These are phyloP conservation scores for Plagiodera versicolora DNA, from an alignment of 2,888 invertebrate genomes.

Conservation along the genomic window DNA sequence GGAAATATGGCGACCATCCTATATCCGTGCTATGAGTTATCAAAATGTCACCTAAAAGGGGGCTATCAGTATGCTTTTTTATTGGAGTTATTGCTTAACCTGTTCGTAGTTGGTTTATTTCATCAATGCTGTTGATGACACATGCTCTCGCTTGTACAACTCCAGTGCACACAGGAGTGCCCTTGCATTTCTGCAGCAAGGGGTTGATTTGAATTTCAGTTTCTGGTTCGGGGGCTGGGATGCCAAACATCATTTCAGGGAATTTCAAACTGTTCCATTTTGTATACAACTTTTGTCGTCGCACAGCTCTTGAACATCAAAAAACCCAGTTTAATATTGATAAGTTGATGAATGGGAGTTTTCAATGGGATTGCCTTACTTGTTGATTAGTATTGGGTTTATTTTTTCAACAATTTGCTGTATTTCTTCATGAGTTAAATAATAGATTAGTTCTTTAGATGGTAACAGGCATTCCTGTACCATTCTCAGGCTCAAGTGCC, in stretches of 20 bases:
- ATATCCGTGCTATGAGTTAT: conserved; percentile 79
- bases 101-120: conserved; percentile 51
- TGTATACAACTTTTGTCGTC: conserved; percentile 64
- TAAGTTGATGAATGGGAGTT: too few species aligned
- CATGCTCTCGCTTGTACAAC: conserved; percentile 69
- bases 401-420: conserved; percentile 57
- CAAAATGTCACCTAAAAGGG: conserved; percentile 66
- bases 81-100: conserved; percentile 36
- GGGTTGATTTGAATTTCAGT: conserved; percentile 19
- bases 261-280: conserved; percentile 65
- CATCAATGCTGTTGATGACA: conserved; percentile 70
- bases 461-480: conserved; percentile 66
- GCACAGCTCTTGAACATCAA: conserved; percentile 61
- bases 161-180: conserved; percentile 74
- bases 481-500: conserved; percentile 62
- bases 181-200: conserved; percentile 46
- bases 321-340: neutral
- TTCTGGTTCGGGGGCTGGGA: conserved; percentile 39
- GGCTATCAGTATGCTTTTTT: too few species aligned
- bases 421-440: conserved; percentile 69
- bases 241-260: conserved; percentile 59
- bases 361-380: conserved; percentile 63
- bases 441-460: conserved; percentile 65
- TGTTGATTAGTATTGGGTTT: conserved; percentile 62
- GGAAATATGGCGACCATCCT: conserved; percentile 86